These are phyloP conservation scores for Carassius auratus DNA, from an alignment of 2,113 vertebrate species.

Conservation along the genomic window DNA sequence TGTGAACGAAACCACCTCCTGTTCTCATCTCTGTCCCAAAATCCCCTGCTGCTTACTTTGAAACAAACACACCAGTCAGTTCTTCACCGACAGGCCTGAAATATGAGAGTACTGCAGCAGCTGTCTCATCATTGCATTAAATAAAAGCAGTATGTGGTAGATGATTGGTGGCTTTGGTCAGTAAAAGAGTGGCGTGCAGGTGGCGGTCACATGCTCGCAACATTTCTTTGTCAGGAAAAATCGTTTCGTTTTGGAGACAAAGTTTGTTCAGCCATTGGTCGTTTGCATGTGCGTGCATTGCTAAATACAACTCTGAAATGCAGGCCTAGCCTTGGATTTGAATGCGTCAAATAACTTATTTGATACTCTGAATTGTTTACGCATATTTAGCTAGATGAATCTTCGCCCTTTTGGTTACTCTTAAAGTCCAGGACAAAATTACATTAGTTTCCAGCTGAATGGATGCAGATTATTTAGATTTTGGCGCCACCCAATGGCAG, in stretches of 20 bases:
- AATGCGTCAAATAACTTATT: not conserved
- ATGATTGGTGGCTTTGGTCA: not conserved
- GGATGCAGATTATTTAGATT: not conserved
- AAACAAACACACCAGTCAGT: not conserved
- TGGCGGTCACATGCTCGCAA: not conserved
- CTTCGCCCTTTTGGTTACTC: not conserved
- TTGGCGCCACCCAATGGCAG: slow-evolving; percentile 34
- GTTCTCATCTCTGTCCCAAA: slow-evolving; percentile 52
- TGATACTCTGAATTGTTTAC: not conserved
- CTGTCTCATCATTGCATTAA: not conserved
- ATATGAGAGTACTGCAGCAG: not conserved
- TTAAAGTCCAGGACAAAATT: slow-evolving; percentile 2
- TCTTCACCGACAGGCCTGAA: not conserved
- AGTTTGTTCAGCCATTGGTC: not conserved
- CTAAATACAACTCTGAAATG: not conserved
- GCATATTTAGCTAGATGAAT: not conserved
- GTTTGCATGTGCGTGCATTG: not conserved
- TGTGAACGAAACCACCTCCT: slow-evolving; percentile 53
- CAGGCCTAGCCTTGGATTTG: not conserved
- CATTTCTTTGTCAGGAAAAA: not conserved
- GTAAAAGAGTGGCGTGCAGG: not conserved
- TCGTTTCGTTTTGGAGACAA: not conserved
- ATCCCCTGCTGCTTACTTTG: slow-evolving; percentile 54
- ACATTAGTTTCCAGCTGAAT: slow-evolving; percentile 3
- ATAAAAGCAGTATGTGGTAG: not conserved